Percentiles rank a stretch among this genome's conserved stretches.
phyloP scores from a whole-genome alignment of 2,797 vertebrate genomes.

The Sebastes wilsoni region DNA sequence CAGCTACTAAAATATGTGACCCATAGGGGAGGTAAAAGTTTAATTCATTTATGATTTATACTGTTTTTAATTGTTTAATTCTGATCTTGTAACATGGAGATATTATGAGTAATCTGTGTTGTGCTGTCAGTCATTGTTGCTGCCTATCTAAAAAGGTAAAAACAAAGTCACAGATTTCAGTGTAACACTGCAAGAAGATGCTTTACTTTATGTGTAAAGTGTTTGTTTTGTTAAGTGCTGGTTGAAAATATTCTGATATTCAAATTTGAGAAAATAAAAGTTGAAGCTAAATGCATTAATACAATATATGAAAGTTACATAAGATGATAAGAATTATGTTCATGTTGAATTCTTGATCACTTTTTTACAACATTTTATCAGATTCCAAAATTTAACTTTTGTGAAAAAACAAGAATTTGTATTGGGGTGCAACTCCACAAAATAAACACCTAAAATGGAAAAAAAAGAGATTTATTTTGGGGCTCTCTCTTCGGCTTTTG shows the following conservation, averaged over 20 bases:
- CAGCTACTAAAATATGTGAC: too few relatives aligned
- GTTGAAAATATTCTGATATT: not conserved
- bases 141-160: too few relatives aligned
- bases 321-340: not conserved
- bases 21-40: too few relatives aligned
- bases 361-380: not conserved
- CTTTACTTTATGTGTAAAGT: not conserved
- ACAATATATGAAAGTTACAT: not conserved
- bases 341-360: not conserved
- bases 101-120: too few relatives aligned
- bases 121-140: too few relatives aligned
- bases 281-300: not conserved
- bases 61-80: not conserved
- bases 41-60: not conserved
- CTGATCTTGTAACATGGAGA: not conserved
- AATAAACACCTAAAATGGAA: not conserved
- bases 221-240: not conserved
- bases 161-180: too few relatives aligned
- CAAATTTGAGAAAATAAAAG: too few relatives aligned
- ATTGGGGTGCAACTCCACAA: not conserved
- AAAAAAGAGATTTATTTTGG: constrained; percentile 79
- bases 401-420: not conserved
- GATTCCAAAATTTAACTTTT: not conserved
- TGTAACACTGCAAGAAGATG: not conserved
- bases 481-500: constrained; percentile 77